These are phyloP conservation scores for Cydia fagiglandana DNA, from an alignment of 1,140 invertebrate species.

Conservation along the genomic window DNA sequence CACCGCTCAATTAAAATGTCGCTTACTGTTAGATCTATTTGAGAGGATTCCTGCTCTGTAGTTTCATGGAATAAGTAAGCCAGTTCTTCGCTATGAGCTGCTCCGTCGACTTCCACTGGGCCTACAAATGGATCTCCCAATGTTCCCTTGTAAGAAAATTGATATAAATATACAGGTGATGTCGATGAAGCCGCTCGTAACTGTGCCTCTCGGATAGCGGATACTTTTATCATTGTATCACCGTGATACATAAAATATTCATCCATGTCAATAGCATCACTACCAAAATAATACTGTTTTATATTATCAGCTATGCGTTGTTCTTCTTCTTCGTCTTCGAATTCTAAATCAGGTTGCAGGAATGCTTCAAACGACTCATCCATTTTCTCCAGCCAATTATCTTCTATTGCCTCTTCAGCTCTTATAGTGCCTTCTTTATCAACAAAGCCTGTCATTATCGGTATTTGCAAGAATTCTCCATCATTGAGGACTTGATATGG, in stretches of 20 bases:
- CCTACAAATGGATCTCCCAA: conserved; percentile 50
- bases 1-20: conserved; percentile 66
- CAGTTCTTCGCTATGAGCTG: conserved; percentile 64
- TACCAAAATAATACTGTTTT: conserved; percentile 54
- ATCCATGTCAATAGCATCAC: conserved; percentile 42
- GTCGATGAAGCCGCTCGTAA: conserved; percentile 46
- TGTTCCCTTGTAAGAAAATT: conserved; percentile 66
- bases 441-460: conserved; percentile 66
- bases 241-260: conserved; percentile 61
- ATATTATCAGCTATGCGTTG: conserved; percentile 46
- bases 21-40: conserved; percentile 51
- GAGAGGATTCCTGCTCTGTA: conserved; percentile 30
- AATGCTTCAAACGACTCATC: conserved; percentile 57
- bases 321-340: conserved; percentile 47
- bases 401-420: conserved; percentile 51
- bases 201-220: conserved; percentile 61
- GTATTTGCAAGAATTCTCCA: conserved; percentile 55
- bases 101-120: conserved; percentile 47
- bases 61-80: conserved; percentile 61
- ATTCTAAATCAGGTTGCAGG: conserved; percentile 61
- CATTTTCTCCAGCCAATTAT: conserved; percentile 64
- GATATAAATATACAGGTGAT: conserved; percentile 58
- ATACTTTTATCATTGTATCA: conserved; percentile 67
- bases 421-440: conserved; percentile 71
- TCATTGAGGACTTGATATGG: conserved; percentile 55